Percentiles rank a stretch among this genome's conserved stretches.
phyloP scores from a whole-genome alignment of 1,140 invertebrate species.

The Pseudomyrmex concolor region DNA sequence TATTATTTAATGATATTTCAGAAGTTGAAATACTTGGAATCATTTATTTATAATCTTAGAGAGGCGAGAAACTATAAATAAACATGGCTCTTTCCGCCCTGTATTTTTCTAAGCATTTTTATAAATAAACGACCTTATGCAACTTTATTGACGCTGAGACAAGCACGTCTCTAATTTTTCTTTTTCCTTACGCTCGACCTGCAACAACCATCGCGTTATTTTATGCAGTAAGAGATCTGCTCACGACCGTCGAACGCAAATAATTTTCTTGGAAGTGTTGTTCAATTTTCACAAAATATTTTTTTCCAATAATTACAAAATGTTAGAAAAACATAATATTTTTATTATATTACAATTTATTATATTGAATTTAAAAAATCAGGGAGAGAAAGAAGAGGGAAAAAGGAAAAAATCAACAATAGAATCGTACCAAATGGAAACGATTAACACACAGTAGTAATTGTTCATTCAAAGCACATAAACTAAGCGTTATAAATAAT shows the following conservation, averaged over 20 bases:
- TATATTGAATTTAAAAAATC: no score
- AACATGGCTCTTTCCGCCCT: slow-evolving; percentile 44
- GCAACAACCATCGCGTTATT: slow-evolving; percentile 45
- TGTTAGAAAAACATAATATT: neutral
- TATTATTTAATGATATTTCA: slow-evolving; percentile 3
- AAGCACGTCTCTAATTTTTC: slow-evolving; percentile 46
- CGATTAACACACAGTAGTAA: neutral
- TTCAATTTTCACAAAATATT: slow-evolving; percentile 2
- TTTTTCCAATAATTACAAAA: neutral
- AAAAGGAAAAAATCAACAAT: neutral
- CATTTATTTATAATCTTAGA: slow-evolving; percentile 57
- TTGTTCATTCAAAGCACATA: neutral
- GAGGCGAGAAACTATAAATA: slow-evolving; percentile 51
- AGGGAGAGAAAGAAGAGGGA: neutral
- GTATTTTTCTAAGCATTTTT: slow-evolving; percentile 55
- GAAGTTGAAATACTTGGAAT: slow-evolving; percentile 30
- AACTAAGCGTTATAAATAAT: neutral
- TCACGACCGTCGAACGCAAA: neutral
- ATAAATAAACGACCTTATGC: slow-evolving; percentile 61
- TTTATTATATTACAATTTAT: no score
- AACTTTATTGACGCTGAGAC: slow-evolving; percentile 52
- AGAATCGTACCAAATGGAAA: neutral
- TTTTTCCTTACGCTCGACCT: slow-evolving; percentile 54
- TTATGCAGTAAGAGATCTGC: slow-evolving; percentile 41
- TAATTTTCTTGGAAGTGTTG: slow-evolving; percentile 29